Conservation (phyloP, 1,140 invertebrate genomes). For the Apis laboriosa region DNA sequence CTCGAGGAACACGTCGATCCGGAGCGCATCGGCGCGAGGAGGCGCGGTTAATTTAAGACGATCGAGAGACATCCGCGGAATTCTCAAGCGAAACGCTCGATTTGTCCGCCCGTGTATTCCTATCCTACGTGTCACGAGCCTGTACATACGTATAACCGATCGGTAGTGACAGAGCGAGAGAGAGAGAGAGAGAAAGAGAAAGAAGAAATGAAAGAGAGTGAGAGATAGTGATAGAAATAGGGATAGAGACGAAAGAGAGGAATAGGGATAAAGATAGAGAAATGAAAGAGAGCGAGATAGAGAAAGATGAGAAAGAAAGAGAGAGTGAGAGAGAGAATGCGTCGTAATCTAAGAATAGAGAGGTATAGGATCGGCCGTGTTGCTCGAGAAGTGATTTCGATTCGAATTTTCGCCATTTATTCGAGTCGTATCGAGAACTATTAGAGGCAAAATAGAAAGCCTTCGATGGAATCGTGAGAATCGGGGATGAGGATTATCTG, state of each 20-base stretch:
- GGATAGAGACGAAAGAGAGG: background rate
- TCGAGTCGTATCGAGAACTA: background rate
- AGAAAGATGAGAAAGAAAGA: too few relatives aligned
- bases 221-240: background rate
- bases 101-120: slow-evolving; percentile 26
- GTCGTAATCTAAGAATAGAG: slow-evolving; percentile 26
- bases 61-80: slow-evolving; percentile 48
- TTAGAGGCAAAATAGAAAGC: slow-evolving; percentile 6
- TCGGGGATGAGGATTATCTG: background rate
- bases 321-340: background rate
- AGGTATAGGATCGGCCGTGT: background rate
- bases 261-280: background rate
- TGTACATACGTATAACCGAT: slow-evolving; percentile 24
- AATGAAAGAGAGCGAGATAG: too few relatives aligned
- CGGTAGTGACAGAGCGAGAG: slow-evolving; percentile 1
- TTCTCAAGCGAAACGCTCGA: slow-evolving; percentile 44
- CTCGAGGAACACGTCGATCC: background rate
- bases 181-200: too few relatives aligned
- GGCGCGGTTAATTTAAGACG: slow-evolving; percentile 55
- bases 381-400: slow-evolving; percentile 26
- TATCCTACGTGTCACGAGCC: slow-evolving; percentile 8
- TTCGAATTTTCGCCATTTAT: slow-evolving; percentile 28
- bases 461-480: slow-evolving; percentile 4
- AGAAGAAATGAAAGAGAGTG: too few relatives aligned
- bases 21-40: slow-evolving; percentile 15